These are phyloP conservation scores for Catamblyrhynchus diadema DNA, from an alignment of 2,797 vertebrate species.

Conservation along the genomic window DNA sequence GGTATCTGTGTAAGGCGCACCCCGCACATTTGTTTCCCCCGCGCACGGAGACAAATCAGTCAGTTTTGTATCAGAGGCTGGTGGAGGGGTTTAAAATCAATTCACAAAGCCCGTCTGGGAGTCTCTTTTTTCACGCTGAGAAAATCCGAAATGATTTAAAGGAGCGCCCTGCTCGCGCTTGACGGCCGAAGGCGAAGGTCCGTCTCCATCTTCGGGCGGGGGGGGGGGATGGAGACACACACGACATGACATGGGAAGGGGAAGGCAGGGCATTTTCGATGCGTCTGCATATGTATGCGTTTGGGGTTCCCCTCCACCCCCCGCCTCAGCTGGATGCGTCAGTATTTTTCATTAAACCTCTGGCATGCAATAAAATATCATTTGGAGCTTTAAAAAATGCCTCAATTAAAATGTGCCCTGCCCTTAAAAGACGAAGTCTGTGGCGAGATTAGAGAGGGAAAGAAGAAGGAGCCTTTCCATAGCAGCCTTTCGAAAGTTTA, in stretches of 20 bases:
- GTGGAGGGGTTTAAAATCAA: not conserved
- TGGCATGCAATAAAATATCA: constrained; percentile 58
- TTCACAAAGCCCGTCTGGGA: not conserved
- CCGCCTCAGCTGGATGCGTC: not conserved
- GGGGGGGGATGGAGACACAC: not conserved
- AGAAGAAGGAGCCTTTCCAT: not conserved
- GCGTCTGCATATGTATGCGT: not conserved
- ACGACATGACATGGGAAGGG: not conserved
- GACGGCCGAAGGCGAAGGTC: constrained; percentile 16
- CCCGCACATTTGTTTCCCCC: not conserved
- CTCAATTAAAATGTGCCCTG: constrained; percentile 37
- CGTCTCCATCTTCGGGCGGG: constrained; percentile 4
- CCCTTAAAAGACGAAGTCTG: not conserved
- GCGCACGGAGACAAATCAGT: not conserved
- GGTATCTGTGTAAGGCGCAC: not conserved
- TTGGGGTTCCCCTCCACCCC: not conserved
- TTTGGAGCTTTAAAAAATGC: constrained; percentile 57
- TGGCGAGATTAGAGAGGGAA: not conserved
- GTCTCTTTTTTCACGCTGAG: not conserved
- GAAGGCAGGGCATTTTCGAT: not conserved
- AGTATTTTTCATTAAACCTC: constrained; percentile 15
- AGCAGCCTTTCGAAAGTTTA: constrained; percentile 31
- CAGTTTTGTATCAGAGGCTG: not conserved
- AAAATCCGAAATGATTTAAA: not conserved
- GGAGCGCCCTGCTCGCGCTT: not conserved